phyloP scores from a whole-genome alignment of 2,888 invertebrate genomes.

The Sphaeridia pumilis region DNA sequence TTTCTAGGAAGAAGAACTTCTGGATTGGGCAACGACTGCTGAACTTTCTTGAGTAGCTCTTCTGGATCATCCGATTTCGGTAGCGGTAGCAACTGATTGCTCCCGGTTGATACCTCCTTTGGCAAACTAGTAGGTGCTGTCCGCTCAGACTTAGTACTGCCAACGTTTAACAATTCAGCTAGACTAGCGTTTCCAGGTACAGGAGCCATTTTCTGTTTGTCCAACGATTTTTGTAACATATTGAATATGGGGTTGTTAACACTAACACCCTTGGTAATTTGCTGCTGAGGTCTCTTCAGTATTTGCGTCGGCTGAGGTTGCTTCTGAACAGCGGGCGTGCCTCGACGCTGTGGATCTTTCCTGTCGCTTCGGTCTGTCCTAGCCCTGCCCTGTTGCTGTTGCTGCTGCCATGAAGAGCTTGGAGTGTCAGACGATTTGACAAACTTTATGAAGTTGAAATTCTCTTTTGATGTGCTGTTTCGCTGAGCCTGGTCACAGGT shows the following conservation, averaged over 20 bases:
- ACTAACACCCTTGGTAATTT: not conserved
- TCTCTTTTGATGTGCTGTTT: not conserved
- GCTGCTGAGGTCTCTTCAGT: not conserved
- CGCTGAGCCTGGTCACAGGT: no score
- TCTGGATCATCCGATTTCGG: not conserved
- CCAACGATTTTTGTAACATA: constrained; percentile 7
- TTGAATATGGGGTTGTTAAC: constrained; percentile 3
- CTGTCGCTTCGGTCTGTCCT: not conserved
- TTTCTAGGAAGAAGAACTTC: not conserved
- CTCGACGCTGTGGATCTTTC: not conserved
- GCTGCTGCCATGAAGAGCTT: not conserved
- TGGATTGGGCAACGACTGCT: not conserved
- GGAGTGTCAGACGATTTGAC: not conserved
- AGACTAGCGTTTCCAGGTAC: not conserved
- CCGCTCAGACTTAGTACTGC: not conserved
- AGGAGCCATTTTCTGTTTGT: not conserved
- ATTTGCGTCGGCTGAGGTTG: not conserved
- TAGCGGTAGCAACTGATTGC: not conserved
- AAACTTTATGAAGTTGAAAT: not conserved
- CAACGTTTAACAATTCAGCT: not conserved
- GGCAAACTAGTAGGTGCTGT: not conserved
- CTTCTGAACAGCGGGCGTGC: not conserved
- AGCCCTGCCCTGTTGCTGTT: not conserved
- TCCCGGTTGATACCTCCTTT: not conserved
- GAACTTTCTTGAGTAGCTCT: not conserved